Evolutionary conservation across 92 coral and sea anemone genomes (phyloP).

Genomic region (Pocillopora grandis): DNA sequence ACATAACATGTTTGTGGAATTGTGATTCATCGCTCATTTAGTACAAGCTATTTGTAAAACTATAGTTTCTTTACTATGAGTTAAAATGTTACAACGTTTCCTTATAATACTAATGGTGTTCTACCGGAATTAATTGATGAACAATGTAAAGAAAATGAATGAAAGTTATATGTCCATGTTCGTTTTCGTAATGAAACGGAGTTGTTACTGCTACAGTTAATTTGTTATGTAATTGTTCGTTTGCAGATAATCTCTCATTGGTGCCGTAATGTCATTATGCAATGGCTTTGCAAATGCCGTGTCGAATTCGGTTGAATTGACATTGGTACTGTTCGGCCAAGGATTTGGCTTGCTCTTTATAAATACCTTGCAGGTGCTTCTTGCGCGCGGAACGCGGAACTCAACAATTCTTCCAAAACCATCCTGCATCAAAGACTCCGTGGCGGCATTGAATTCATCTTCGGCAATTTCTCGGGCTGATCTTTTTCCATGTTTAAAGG

Average conservation of each 20-base stretch:
- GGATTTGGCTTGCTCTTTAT: slow-evolving; percentile 44
- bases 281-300: slow-evolving; percentile 23
- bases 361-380: slow-evolving; percentile 50
- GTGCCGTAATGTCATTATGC: slow-evolving; percentile 48
- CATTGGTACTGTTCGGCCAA: slow-evolving; percentile 30
- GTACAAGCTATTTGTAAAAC: no score
- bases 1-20: no score
- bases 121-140: no score
- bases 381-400: slow-evolving; percentile 47
- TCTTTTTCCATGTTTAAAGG: slow-evolving; percentile 56
- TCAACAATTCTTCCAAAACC: slow-evolving; percentile 48
- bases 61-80: no score
- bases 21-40: no score
- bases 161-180: not conserved
- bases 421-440: slow-evolving; percentile 22
- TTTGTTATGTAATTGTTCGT: not conserved
- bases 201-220: no score
- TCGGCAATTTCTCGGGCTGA: slow-evolving; percentile 45
- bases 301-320: slow-evolving; percentile 19
- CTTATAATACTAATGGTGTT: no score
- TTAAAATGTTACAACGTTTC: no score
- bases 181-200: no score
- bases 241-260: slow-evolving; percentile 32
- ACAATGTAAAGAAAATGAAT: no score
- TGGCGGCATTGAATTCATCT: slow-evolving; percentile 38